Base-by-base conservation (phyloP, 2,888 invertebrate species). In the Cheiracanthium punctorium region DNA sequence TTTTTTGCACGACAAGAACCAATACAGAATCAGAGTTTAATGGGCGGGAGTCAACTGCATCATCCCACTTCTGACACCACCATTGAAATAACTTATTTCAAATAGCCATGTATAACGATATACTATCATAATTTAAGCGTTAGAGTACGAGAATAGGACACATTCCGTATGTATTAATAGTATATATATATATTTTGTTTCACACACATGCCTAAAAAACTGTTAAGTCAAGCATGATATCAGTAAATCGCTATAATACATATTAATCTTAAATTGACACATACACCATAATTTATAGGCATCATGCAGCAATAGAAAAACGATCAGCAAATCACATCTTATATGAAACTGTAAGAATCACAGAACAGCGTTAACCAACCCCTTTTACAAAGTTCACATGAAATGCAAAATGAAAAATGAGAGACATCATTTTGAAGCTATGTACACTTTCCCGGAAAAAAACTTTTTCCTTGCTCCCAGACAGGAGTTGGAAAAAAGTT, bases 271-370 rank as follows among this genome's bases (percentile, higher is more conserved):
- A 52, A 75, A 82, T 41, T 48, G 74, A 74, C 74, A 82, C 58
- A 41, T 41, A 82, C 70, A 70, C 30, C 65, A 69, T 48, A 70
- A 52, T 82, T 33, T 20, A 82, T 70, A 75, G 52, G 75, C 65
- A 75, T 70, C 81, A 82, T 82, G 81, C 75, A 82, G 81, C 67
- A 32, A n/a, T 69, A 82, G 28, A 75, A 65, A 67, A 82, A 82
- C 75, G 75, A 82, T 41, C 69, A 75, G 81, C 81, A 48, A 71
- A 48, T 74, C 64, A 73, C 43, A 80, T 64, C 4, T 73, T 37
- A n/a, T n/a, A 48, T 74, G 24, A 82, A 82, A 82, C 70, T 43
- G 67, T 69, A 58, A 43, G 75, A 82, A 82, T 82, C 81, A 82
- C 81, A 82, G 81, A 69, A 81, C 67, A 81, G 81, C 74, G 28